Conservation (phyloP, 2,888 invertebrate genomes). For the Lamproptera curius region DNA sequence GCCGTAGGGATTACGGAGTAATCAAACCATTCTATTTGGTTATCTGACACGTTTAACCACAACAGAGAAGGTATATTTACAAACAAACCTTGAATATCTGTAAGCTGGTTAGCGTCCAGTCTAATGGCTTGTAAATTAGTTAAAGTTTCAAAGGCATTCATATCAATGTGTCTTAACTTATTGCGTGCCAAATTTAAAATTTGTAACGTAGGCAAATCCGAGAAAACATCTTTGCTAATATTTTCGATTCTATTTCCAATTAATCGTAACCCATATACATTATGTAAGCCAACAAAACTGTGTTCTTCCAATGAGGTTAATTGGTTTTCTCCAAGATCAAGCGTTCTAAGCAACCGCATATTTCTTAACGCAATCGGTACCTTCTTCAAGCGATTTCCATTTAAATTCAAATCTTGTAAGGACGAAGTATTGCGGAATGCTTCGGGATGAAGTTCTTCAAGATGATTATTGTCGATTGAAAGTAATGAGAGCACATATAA, state of each 20-base stretch:
- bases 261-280: conserved; percentile 91
- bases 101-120: conserved; percentile 90
- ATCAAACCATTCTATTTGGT: conserved; percentile 92
- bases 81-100: conserved; percentile 90
- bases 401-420: conserved; percentile 92
- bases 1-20: conserved; percentile 89
- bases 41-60: conserved; percentile 95
- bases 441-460: conserved; percentile 90
- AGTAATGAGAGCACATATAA: conserved; percentile 91
- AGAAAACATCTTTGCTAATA: conserved; percentile 87
- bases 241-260: conserved; percentile 93
- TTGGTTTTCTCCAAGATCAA: conserved; percentile 95
- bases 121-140: conserved; percentile 90
- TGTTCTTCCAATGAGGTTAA: conserved; percentile 89
- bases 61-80: conserved; percentile 88
- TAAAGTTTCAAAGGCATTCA: conserved; percentile 88
- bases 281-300: conserved; percentile 89
- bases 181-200: conserved; percentile 94
- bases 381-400: conserved; percentile 89
- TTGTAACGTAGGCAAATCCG: conserved; percentile 88
- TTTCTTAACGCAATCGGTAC: conserved; percentile 90
- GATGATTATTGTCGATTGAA: conserved; percentile 90
- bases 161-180: conserved; percentile 86
- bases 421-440: conserved; percentile 95
- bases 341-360: conserved; percentile 90